phyloP scores from a whole-genome alignment of 2,113 vertebrate species.

The Prunella fulvescens region DNA sequence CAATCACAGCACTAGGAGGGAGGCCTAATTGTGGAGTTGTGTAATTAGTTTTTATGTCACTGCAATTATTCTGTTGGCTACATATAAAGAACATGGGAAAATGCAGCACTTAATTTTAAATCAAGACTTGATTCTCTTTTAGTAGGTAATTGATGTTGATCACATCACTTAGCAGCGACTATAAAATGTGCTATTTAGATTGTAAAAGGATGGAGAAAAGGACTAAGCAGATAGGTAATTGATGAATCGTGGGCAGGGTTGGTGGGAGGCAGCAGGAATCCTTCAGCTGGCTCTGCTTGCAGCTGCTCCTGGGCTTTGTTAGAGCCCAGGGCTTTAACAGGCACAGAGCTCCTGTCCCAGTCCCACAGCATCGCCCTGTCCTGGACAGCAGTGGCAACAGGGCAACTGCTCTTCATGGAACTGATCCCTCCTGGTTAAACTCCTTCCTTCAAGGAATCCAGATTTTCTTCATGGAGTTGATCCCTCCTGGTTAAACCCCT shows the following conservation, averaged over 20 bases:
- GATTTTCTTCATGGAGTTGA: too few relatives aligned
- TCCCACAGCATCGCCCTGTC: neutral
- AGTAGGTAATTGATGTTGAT: conserved; percentile 78
- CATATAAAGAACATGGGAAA: conserved; percentile 72
- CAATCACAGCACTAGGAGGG: conserved; percentile 57
- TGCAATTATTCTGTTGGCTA: conserved; percentile 70
- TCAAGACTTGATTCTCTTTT: conserved; percentile 72
- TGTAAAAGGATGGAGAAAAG: conserved; percentile 62
- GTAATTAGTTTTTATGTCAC: conserved; percentile 71
- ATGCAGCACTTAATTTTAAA: conserved; percentile 72
- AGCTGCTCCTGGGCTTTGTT: neutral
- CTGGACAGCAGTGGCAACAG: neutral
- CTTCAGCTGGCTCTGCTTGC: conserved; percentile 8
- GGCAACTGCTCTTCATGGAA: neutral
- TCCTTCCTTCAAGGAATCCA: neutral
- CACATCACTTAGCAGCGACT: conserved; percentile 70
- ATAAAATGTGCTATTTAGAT: conserved; percentile 74
- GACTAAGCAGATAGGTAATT: conserved; percentile 67
- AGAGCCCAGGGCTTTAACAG: neutral
- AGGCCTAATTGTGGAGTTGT: conserved; percentile 65
- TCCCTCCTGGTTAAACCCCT: neutral
- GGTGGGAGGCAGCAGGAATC: conserved; percentile 21
- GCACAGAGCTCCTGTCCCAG: neutral
- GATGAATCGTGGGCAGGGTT: neutral
- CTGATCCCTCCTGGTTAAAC: neutral